Percentiles rank a stretch among this genome's conserved stretches.
Conservation (phyloP, 2,797 vertebrate genomes). For the Schizopygopsis pylzovi region DNA sequence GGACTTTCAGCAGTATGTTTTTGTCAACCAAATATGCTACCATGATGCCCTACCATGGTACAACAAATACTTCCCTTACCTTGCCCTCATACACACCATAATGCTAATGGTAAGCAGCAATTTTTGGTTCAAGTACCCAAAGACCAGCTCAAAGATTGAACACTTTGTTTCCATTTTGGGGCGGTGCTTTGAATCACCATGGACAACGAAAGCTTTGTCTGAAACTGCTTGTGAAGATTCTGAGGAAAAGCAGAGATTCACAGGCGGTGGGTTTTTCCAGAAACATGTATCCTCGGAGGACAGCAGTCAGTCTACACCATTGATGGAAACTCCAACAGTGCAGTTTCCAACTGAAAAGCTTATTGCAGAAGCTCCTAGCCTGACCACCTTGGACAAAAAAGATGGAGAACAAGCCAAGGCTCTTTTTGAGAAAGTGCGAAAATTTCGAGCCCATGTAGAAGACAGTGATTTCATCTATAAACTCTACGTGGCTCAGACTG, state of each 20-base stretch:
- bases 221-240: slow-evolving; percentile 98
- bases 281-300: slow-evolving; percentile 90
- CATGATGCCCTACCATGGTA: slow-evolving; percentile 98
- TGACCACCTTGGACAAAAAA: slow-evolving; percentile 98
- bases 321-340: slow-evolving; percentile 86
- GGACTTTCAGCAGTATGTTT: slow-evolving; percentile 98
- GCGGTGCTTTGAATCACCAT: slow-evolving; percentile 97
- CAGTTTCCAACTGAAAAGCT: slow-evolving; percentile 92
- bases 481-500: slow-evolving; percentile 93
- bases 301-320: slow-evolving; percentile 86
- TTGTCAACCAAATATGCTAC: slow-evolving; percentile 99
- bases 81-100: slow-evolving; percentile 95
- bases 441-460: slow-evolving; percentile 94
- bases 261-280: slow-evolving; percentile 81
- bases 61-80: slow-evolving; percentile 98
- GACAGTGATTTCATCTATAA: slow-evolving; percentile 98
- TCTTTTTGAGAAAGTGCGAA: slow-evolving; percentile 96
- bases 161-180: slow-evolving; percentile 98
- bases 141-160: slow-evolving; percentile 98
- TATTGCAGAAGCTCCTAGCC: slow-evolving; percentile 87
- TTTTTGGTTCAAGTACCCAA: slow-evolving; percentile 99
- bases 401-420: slow-evolving; percentile 98
- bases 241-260: slow-evolving; percentile 93
- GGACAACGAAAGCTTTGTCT: slow-evolving; percentile 98
- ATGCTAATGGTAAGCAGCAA: slow-evolving; percentile 99